A percentile compares a stretch with the other conserved stretches of the same genome.
These are phyloP conservation scores for Dolichopus griseipennis DNA, from an alignment of 2,888 invertebrate genomes.

Conservation along the genomic window DNA sequence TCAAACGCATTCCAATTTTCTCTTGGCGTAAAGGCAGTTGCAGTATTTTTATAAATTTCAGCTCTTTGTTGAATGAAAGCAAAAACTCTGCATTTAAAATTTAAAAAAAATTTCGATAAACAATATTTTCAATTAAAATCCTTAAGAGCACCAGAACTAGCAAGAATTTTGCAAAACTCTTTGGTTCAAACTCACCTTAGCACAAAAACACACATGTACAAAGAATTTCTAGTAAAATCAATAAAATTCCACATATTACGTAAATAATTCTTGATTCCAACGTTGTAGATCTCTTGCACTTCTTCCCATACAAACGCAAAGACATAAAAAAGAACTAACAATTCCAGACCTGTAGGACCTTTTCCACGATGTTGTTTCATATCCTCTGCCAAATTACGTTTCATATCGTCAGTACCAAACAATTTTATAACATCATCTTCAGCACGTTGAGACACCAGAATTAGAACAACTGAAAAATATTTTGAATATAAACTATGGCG, in stretches of 20 bases:
- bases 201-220: conserved; percentile 67
- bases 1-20: conserved; percentile 89
- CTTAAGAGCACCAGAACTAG: too few relatives aligned
- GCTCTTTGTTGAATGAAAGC: conserved; percentile 67
- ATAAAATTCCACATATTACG: conserved; percentile 96
- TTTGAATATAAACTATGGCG: too few relatives aligned
- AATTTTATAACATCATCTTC: conserved; percentile 66
- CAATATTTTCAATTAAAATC: too few relatives aligned
- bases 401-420: conserved; percentile 64
- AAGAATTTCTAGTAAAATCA: conserved; percentile 81
- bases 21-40: conserved; percentile 65
- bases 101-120: too few relatives aligned
- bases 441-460: conserved; percentile 84
- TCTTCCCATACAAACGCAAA: conserved; percentile 88
- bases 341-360: conserved; percentile 73
- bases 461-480: conserved; percentile 63
- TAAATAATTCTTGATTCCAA: conserved; percentile 78
- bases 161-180: too few relatives aligned
- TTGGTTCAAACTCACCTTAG: conserved; percentile 42
- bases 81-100: conserved; percentile 46
- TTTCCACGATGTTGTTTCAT: conserved; percentile 70
- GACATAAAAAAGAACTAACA: conserved; percentile 75
- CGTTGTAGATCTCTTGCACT: conserved; percentile 78
- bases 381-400: conserved; percentile 52
- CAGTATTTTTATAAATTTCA: conserved; percentile 59